Evolutionary conservation across 2,888 invertebrate species (phyloP).

Genomic region (Bombyx huttoni): DNA sequence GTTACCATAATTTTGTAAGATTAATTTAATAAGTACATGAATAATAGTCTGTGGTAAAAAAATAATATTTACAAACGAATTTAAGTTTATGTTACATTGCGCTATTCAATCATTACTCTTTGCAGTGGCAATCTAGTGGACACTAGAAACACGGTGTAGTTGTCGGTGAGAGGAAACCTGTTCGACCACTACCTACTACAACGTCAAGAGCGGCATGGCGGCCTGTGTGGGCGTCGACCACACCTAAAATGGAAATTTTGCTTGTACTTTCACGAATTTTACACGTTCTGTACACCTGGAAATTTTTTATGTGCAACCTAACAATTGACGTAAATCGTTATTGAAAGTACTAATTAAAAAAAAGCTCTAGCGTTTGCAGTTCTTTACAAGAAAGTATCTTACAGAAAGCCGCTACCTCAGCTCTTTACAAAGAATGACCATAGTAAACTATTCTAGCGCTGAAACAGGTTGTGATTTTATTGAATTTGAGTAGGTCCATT

Average conservation of each 20-base stretch:
- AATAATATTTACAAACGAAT: no score
- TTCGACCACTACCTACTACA: conserved; percentile 25
- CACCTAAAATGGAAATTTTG: conserved; percentile 18
- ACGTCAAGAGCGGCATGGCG: conserved; percentile 19
- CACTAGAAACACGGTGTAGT: conserved; percentile 20
- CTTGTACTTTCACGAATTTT: conserved; percentile 7
- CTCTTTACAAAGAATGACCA: background rate
- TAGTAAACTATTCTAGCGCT: conserved; percentile 7
- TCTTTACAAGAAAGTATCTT: background rate
- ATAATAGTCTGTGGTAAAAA: no score
- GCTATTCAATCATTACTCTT: background rate
- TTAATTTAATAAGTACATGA: no score
- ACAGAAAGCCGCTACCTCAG: background rate
- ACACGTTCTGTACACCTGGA: background rate
- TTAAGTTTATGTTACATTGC: no score
- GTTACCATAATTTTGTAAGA: background rate
- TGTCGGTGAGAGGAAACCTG: conserved; percentile 62
- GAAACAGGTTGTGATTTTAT: conserved; percentile 63
- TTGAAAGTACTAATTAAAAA: no score
- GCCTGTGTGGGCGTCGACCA: conserved; percentile 42
- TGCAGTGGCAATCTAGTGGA: conserved; percentile 3
- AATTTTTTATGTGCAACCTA: background rate
- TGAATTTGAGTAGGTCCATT: conserved; percentile 56
- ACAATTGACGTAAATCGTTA: no score
- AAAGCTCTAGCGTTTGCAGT: background rate